Evolutionary conservation across 2,888 invertebrate genomes (phyloP).

Genomic region (Eilema sororculum): DNA sequence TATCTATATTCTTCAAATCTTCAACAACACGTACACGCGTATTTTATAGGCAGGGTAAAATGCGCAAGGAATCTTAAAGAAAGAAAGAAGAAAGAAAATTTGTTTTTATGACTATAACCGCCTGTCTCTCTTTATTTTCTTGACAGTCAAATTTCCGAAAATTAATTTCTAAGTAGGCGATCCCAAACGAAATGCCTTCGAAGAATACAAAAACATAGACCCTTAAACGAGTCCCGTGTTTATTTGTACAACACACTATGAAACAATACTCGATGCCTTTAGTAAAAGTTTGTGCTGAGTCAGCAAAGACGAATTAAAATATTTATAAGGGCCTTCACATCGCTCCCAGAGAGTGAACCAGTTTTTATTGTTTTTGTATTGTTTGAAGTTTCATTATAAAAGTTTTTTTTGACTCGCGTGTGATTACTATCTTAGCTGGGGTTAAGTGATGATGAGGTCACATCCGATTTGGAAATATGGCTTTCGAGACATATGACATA

Average conservation of each 20-base stretch:
- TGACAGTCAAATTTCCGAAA: not conserved
- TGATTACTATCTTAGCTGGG: not conserved
- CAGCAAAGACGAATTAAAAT: conserved; percentile 71
- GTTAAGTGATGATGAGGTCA: conserved; percentile 7
- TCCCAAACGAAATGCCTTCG: not conserved
- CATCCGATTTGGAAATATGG: not conserved
- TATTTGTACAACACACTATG: conserved; percentile 47
- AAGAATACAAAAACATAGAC: conserved; percentile 14
- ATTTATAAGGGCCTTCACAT: conserved; percentile 61
- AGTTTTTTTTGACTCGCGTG: conserved; percentile 12
- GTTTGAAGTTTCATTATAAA: conserved; percentile 33
- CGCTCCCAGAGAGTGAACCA: conserved; percentile 30
- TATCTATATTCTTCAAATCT: no score
- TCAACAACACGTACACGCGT: not conserved
- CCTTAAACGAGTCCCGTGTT: conserved; percentile 19
- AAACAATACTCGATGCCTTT: conserved; percentile 42
- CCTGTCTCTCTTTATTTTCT: not conserved
- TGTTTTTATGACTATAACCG: no score
- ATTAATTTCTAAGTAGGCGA: conserved; percentile 13
- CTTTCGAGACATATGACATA: no score
- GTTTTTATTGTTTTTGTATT: conserved; percentile 45
- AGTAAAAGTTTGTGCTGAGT: conserved; percentile 58
- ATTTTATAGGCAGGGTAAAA: not conserved
- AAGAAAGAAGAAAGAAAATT: not conserved
- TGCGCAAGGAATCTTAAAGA: not conserved